These are phyloP conservation scores for Lycia hirtaria DNA, from an alignment of 2,888 invertebrate genomes.

Conservation along the genomic window DNA sequence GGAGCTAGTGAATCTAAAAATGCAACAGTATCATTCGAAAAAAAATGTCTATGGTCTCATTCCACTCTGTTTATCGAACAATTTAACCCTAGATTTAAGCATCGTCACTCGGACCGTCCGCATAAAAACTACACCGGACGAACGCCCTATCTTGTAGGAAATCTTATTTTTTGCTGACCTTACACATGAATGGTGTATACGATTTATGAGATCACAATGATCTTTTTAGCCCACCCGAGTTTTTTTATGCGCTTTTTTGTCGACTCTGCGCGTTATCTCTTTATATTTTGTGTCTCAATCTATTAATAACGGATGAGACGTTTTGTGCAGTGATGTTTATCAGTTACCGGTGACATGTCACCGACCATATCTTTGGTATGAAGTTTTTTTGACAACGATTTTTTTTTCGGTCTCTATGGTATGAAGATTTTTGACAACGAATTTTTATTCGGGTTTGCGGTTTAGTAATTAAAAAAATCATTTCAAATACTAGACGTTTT, in stretches of 20 bases:
- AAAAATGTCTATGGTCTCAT: no score
- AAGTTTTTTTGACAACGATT: no score
- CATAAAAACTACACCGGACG: slow-evolving; percentile 75
- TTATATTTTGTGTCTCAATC: slow-evolving; percentile 82
- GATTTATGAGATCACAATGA: slow-evolving; percentile 82
- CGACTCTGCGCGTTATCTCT: slow-evolving; percentile 65
- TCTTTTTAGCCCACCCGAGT: slow-evolving; percentile 75
- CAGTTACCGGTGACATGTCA: slow-evolving; percentile 62
- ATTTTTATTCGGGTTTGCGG: background rate
- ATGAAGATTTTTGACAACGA: no score
- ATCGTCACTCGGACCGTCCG: slow-evolving; percentile 55
- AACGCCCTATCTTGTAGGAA: slow-evolving; percentile 78
- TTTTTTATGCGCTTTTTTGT: slow-evolving; percentile 61
- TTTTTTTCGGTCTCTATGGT: no score
- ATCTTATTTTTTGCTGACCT: slow-evolving; percentile 75
- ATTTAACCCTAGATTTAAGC: slow-evolving; percentile 50
- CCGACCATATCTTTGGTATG: slow-evolving; percentile 59
- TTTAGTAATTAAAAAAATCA: background rate
- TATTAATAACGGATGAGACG: slow-evolving; percentile 78
- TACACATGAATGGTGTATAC: slow-evolving; percentile 82
- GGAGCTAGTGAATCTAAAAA: slow-evolving; percentile 7
- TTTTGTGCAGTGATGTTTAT: slow-evolving; percentile 66
- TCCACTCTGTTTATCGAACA: slow-evolving; percentile 43
- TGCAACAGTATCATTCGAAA: slow-evolving; percentile 1
- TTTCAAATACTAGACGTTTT: slow-evolving; percentile 28